Base-by-base conservation (phyloP, 1,140 invertebrate genomes). In the Meloidogyne floridensis region DNA sequence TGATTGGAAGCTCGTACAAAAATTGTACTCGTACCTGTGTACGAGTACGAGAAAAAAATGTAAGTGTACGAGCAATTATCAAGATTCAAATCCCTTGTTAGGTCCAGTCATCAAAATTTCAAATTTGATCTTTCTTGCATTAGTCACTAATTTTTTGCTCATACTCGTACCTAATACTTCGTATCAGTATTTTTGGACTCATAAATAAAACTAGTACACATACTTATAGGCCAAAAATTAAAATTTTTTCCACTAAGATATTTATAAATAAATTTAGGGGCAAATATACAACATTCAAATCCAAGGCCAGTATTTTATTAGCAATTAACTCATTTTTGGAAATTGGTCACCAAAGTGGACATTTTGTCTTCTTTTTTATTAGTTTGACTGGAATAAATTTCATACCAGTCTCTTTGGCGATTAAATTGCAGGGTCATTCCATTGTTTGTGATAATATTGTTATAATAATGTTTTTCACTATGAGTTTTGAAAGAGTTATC, bases 341-440 rank as follows among this genome's bases (percentile, higher is more conserved):
- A 74, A 18, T 74, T 74, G 5, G 20, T 15, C 72, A 74, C n/a
- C 72, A 74, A 74, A 74, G 72, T 54, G 72, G 72, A 15, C 72
- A 74, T 54, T 74, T 74, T 7, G 8, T 54, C 5, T 74, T 74
- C 72, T 47, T 74, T 47, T 74, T 74, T 54, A 54, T 74, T 18
- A 54, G 5, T n/a, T 7, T 74, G 15, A 51, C 72, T n/a, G 72
- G 72, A 74, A 47, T 74, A n/a, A 74, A 74, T 54, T 74, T 74
- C 8, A 74, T 74, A n/a, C 43, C 43, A 15, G 43, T 7, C 7
- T 74, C 72, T 15, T 8, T 74, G n/a, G 72, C 72, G 1, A 6
- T 74, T 15, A 47, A 74, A 47, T 0, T 74, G 7, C 15, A 54
- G 15, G 15, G 13, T 3, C 15, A 51, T 47, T 54, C 43, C 2